Base-by-base conservation (phyloP, 1,140 invertebrate species). In the Leptinotarsa lineolata region DNA sequence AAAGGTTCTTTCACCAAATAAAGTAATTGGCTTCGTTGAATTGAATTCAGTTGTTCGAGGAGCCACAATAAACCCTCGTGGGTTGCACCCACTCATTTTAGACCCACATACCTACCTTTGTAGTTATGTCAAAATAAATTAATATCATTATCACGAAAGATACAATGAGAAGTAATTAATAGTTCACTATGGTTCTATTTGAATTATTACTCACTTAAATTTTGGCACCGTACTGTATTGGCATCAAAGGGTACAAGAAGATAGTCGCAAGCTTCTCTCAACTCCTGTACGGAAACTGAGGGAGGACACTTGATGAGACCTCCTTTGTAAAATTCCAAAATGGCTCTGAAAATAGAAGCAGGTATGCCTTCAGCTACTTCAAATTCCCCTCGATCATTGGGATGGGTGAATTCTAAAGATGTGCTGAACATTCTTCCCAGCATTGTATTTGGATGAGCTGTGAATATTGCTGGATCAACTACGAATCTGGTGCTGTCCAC, bases 311-410 rank as follows among this genome's bases (percentile, higher is more conserved):
- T 89, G 76, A 99, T 95, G 3, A 92, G 86, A 15, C 95, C 96
- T 61, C 91, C 91, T 75, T 95, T 93, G 85, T 99, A 99, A 86
- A 94, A 99, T 76, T 99, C 98, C 79, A 99, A 86, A 80, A 99
- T 97, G 0, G 96, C 93, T 60, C 97, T 88, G 83, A 99, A 99
- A 3, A 99, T 93, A 59, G 94, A 93, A 0, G 97, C 94, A 0
- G 97, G 96, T 76, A 99, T 96, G 1, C 98, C 98, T 76, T 99
- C 97, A n/a, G 97, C 97, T 22, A 99, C 94, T 82, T 99, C 95
- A 85, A 94, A 99, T 85, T 99, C 98, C 2, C 98, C 97, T 12
- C 95, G 86, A 76, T 98, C 96, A 85, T 99, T 99, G 2, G 96
- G 91, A 81, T 96, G 92, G 0, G 94, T 94, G 83, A 96, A 96